phyloP scores from a whole-genome alignment of 2,888 invertebrate genomes.

The Teleiodes luculella region DNA sequence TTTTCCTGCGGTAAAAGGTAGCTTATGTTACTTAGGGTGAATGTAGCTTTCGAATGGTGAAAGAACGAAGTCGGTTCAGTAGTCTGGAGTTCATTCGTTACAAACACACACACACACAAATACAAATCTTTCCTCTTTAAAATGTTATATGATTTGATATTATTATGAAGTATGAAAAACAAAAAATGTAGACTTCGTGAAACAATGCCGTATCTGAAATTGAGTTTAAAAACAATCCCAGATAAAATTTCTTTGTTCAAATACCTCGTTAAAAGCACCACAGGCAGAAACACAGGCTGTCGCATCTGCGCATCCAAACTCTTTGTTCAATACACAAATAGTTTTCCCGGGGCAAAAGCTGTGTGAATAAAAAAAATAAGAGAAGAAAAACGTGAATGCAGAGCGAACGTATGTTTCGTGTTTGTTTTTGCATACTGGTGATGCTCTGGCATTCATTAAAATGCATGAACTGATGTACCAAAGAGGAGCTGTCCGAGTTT shows the following conservation, averaged over 20 bases:
- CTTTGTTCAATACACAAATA: slow-evolving; percentile 18
- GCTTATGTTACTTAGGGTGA: too few relatives aligned
- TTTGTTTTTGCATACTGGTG: slow-evolving; percentile 47
- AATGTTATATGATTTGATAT: too few relatives aligned
- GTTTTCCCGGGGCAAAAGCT: slow-evolving; percentile 30
- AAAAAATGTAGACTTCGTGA: background rate
- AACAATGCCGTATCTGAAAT: slow-evolving; percentile 1
- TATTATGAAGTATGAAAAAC: too few relatives aligned
- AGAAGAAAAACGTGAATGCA: slow-evolving; percentile 23
- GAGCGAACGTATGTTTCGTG: slow-evolving; percentile 41
- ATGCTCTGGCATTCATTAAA: slow-evolving; percentile 59
- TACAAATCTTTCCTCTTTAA: too few relatives aligned
- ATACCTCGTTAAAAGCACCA: background rate
- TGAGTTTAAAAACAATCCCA: background rate
- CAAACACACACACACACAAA: too few relatives aligned
- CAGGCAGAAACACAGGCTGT: background rate
- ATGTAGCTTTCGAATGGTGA: too few relatives aligned
- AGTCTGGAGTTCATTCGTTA: too few relatives aligned
- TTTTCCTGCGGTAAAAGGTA: too few relatives aligned
- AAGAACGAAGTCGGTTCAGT: too few relatives aligned
- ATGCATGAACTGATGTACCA: slow-evolving; percentile 58
- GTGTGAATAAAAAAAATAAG: slow-evolving; percentile 31
- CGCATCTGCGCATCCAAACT: background rate
- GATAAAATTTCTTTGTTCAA: background rate
- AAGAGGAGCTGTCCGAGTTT: too few relatives aligned